These are phyloP conservation scores for Zaprionus capensis DNA, from an alignment of 1,140 invertebrate species.

Conservation along the genomic window DNA sequence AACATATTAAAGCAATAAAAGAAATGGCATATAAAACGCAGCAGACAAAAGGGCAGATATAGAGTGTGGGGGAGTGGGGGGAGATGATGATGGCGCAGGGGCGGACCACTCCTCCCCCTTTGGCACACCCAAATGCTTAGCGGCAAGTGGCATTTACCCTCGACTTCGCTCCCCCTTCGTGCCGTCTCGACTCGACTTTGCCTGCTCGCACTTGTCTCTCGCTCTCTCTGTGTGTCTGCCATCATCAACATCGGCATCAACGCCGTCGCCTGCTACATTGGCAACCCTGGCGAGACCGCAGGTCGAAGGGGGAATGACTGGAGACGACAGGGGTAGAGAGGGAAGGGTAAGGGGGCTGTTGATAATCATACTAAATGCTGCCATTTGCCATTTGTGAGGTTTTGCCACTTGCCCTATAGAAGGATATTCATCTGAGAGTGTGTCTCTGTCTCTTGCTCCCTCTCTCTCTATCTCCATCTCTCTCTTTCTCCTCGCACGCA, in stretches of 20 bases:
- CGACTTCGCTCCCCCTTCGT: neutral
- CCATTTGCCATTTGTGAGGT: conserved; percentile 84
- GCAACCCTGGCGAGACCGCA: conserved; percentile 26
- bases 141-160: conserved; percentile 74
- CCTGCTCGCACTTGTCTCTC: conserved; percentile 32
- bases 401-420: conserved; percentile 80
- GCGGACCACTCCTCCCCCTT: neutral
- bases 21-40: conserved; percentile 81
- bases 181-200: conserved; percentile 3
- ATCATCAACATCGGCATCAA: conserved; percentile 49
- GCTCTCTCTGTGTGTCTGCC: conserved; percentile 27
- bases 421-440: conserved; percentile 37
- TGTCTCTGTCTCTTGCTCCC: conserved; percentile 24
- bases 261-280: conserved; percentile 45
- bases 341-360: conserved; percentile 33
- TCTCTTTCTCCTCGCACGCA: conserved; percentile 3
- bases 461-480: conserved; percentile 14
- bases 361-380: conserved; percentile 83
- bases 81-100: neutral
- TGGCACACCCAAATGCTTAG: conserved; percentile 74
- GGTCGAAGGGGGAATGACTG: conserved; percentile 25
- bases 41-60: conserved; percentile 41
- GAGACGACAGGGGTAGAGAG: neutral
- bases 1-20: conserved; percentile 84
- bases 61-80: neutral